Conservation (phyloP, 2,888 invertebrate species). For the Callyntrura guangdongensis region DNA sequence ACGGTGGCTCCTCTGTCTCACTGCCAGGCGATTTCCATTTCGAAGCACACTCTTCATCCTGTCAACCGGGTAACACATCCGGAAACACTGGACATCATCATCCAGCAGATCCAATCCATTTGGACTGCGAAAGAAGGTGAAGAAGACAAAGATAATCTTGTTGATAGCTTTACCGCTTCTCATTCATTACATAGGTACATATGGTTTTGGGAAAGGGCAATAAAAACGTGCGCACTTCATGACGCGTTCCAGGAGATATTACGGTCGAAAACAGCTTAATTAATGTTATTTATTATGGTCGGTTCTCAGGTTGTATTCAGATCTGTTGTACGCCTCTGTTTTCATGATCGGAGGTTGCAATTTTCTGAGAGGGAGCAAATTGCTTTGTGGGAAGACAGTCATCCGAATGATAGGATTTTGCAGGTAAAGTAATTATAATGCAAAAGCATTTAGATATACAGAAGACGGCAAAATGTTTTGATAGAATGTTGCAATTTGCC, state of each 20-base stretch:
- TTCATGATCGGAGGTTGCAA: slow-evolving; percentile 97
- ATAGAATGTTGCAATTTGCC: slow-evolving; percentile 20
- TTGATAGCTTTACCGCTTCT: background rate
- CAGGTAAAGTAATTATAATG: slow-evolving; percentile 89
- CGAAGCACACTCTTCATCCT: slow-evolving; percentile 82
- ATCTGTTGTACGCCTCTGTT: slow-evolving; percentile 96
- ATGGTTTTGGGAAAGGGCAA: slow-evolving; percentile 3
- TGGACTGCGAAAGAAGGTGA: slow-evolving; percentile 84
- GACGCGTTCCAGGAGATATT: background rate
- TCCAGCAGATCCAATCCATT: slow-evolving; percentile 77
- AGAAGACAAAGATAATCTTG: background rate
- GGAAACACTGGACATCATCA: slow-evolving; percentile 71
- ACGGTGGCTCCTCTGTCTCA: slow-evolving; percentile 84
- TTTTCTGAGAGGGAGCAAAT: slow-evolving; percentile 98
- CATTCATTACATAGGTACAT: background rate
- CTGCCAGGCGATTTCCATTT: slow-evolving; percentile 84
- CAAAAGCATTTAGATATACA: background rate
- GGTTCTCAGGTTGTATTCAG: slow-evolving; percentile 87
- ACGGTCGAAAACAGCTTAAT: background rate
- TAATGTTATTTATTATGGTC: background rate
- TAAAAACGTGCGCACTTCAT: background rate
- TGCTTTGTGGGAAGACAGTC: slow-evolving; percentile 94
- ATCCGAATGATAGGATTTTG: slow-evolving; percentile 96
- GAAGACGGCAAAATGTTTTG: no score
- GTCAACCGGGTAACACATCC: slow-evolving; percentile 70